A percentile compares a stretch with the other conserved stretches of the same genome.
phyloP scores from a whole-genome alignment of 2,113 vertebrate species.

The Ictalurus furcatus region DNA sequence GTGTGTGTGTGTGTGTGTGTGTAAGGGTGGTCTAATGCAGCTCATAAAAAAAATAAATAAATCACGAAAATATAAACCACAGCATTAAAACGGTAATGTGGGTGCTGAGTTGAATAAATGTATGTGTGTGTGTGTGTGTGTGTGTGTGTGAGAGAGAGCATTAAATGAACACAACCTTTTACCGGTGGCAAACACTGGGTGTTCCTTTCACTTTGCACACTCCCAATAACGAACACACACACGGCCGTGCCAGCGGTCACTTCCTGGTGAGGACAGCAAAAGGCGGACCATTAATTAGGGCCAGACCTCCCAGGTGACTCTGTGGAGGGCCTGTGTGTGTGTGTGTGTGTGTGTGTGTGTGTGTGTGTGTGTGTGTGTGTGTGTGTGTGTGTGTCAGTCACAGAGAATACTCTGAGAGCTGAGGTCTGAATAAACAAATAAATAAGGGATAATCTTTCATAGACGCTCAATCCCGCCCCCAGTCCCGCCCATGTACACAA shows the following conservation, averaged over 20 bases:
- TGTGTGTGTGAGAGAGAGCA: background rate
- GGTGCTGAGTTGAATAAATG: background rate
- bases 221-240: background rate
- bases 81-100: background rate
- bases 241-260: background rate
- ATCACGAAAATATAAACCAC: conserved; percentile 1
- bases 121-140: background rate
- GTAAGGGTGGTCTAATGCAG: conserved; percentile 11
- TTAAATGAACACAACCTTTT: conserved; percentile 1
- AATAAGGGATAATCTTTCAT: background rate
- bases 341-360: background rate
- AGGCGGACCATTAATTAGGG: background rate
- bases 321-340: background rate
- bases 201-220: background rate
- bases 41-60: conserved; percentile 36
- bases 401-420: background rate
- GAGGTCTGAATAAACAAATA: background rate
- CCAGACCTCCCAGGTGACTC: conserved; percentile 30
- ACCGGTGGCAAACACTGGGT: background rate
- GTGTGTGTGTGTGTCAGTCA: background rate
- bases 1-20: background rate
- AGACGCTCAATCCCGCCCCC: background rate
- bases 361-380: background rate
- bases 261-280: conserved; percentile 20
- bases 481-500: background rate